Evolutionary conservation across 2,888 invertebrate genomes (phyloP), one percentile per base, ranked within the genome.

Genomic region (Ephialtes manifestator): DNA sequence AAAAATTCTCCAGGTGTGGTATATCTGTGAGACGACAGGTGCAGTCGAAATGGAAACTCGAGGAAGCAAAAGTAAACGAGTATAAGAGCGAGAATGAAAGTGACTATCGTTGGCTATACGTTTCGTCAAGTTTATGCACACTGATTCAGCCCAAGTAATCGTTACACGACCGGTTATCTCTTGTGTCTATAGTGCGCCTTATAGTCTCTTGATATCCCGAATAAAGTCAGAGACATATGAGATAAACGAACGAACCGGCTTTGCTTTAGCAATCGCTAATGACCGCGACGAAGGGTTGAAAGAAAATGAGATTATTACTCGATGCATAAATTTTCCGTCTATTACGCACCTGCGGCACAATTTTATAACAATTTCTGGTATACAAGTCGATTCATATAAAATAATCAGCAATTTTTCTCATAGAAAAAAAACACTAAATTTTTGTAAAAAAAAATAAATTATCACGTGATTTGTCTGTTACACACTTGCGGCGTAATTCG

Each of bases 101-200:
- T 60, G 51, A 51, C 31, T 39, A 31, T 31, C 20, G n/a, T 8
- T 8, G n/a, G 18, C 24, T 24, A 35, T 48, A 68, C 60, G 24
- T 43, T 55, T 78, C 35, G 46, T 24, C 28, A 55, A 58, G 31
- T 78, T 55, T 48, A 60, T 58, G 65, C 60, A 28, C 15, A 48
- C 11, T 24, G 35, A 58, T 51, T 46, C 70, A 4, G 35, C 35
- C 24, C 58, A 13, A 53, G 67, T 58, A 24, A 55, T 58, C 81
- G 39, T 81, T 68, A 51, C 81, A 58, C 70, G 55, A 81, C 74
- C 72, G 67, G 74, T 74, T 80, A 48, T 75, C 80, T 48, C 24
- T 5, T 39, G 46, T 46, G 43, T 67, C 46, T 67, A 13, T 46
- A 13, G 11, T 1, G 46, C 24, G 13, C 10, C 13, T 35, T 35